Evolutionary conservation across 2,797 vertebrate species (phyloP).

Genomic region (Notoglanidium macrostoma): DNA sequence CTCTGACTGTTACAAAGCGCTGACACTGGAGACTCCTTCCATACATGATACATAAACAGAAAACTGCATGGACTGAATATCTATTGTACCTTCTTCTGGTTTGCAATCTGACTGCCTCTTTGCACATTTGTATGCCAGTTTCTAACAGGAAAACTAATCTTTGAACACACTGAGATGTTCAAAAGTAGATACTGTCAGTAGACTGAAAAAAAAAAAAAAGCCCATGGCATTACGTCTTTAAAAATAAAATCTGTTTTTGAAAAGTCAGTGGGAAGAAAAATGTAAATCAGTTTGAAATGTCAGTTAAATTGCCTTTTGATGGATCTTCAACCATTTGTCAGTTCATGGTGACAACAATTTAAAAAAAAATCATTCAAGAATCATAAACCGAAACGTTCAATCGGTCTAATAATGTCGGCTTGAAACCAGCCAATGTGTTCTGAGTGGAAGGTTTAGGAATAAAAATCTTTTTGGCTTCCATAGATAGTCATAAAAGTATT

Average conservation of each 20-base stretch:
- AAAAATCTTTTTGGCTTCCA: neutral
- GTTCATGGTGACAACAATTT: neutral
- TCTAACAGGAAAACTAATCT: neutral
- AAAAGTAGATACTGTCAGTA: neutral
- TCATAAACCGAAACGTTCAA: neutral
- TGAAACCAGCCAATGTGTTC: neutral
- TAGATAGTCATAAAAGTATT: neutral
- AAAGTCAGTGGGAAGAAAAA: neutral
- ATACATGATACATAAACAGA: too few relatives aligned
- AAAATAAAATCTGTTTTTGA: too few relatives aligned
- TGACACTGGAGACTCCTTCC: neutral
- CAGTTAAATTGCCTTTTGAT: neutral
- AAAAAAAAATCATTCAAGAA: neutral
- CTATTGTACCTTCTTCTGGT: neutral
- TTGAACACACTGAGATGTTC: neutral
- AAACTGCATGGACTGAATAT: too few relatives aligned
- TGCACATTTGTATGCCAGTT: neutral
- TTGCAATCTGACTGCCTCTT: neutral
- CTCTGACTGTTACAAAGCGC: neutral
- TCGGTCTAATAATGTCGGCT: neutral
- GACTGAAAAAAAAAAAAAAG: too few relatives aligned
- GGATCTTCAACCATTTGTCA: neutral
- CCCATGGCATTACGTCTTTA: too few relatives aligned
- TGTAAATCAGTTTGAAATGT: neutral
- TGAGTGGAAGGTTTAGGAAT: neutral